phyloP scores from a whole-genome alignment of 2,888 invertebrate genomes.

The Blera fallax region DNA sequence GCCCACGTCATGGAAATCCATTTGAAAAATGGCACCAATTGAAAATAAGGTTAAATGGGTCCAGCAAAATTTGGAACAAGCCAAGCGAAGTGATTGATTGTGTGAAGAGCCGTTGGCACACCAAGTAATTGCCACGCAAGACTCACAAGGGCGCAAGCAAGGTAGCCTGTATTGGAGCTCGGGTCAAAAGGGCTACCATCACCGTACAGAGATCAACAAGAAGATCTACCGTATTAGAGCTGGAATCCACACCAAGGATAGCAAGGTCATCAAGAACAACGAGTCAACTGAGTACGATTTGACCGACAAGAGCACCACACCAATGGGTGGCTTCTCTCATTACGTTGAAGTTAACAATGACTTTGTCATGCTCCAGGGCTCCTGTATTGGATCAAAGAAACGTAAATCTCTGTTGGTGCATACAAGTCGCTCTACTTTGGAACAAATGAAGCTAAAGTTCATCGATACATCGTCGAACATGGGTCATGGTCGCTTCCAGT shows the following conservation, averaged over 20 bases:
- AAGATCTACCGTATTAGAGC: slow-evolving; percentile 98
- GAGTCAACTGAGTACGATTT: slow-evolving; percentile 94
- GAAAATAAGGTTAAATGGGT: slow-evolving; percentile 99
- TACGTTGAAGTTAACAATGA: slow-evolving; percentile 99
- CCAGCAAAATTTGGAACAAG: slow-evolving; percentile 96
- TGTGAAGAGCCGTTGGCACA: slow-evolving; percentile 99
- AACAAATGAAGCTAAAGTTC: slow-evolving; percentile 98
- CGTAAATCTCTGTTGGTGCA: slow-evolving; percentile 87
- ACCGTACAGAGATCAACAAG: slow-evolving; percentile 99
- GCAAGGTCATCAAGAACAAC: slow-evolving; percentile 97
- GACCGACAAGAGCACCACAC: slow-evolving; percentile 89
- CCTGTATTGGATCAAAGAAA: slow-evolving; percentile 94
- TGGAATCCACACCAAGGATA: slow-evolving; percentile 91
- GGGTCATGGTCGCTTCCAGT: slow-evolving; percentile 99
- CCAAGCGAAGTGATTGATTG: slow-evolving; percentile 99
- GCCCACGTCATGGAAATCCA: slow-evolving; percentile 99
- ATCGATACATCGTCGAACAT: slow-evolving; percentile 99
- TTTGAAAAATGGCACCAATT: slow-evolving; percentile 97
- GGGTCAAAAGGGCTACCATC: slow-evolving; percentile 97
- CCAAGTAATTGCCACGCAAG: slow-evolving; percentile 99
- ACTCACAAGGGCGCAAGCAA: slow-evolving; percentile 99
- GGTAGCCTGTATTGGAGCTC: slow-evolving; percentile 99
- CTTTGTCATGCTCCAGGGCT: slow-evolving; percentile 98
- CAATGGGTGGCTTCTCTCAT: slow-evolving; percentile 99
- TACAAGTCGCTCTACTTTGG: slow-evolving; percentile 96